Evolutionary conservation across 2,113 vertebrate genomes (phyloP), one percentile per base, ranked within the genome.

Genomic region (Micromys minutus): DNA sequence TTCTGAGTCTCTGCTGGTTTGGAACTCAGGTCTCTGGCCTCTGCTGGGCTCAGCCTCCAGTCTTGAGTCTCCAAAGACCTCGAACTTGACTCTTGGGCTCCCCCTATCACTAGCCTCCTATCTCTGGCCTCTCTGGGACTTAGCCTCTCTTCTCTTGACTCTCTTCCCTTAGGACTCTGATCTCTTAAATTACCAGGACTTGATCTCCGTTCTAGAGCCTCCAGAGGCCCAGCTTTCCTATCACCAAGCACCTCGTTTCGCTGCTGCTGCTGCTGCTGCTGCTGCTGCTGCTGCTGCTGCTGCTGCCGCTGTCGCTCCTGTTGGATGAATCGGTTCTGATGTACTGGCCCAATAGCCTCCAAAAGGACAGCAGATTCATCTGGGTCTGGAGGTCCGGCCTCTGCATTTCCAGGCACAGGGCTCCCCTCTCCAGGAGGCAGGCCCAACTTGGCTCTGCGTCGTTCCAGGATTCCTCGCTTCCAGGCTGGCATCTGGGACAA

Each of bases 401-500:
- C 72, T 74, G 97, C 63, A 12, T 95, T 91, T 55, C 89, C 95
- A 9, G 90, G 81, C 1, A 21, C 88, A 15, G 94, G 76, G 93
- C 97, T 97, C 15, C 97, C 94, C 65, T 97, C 96, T 97, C 98
- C 95, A 75, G 98, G 57, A 45, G 94, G 55, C 19, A 90, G 96
- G 22, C 99, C 98, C 75, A 98, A 98, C 96, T 99, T 99, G 0
- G 98, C 99, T 31, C 98, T 98, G 52, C 99, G 98, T 31, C 99
- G 96, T 91, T 99, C 99, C 94, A 99, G 98, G 87, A 99, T 98
- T 24, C 98, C 99, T 76, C 99, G 98, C 89, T 99, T 99, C 99
- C 99, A 99, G 52, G 99, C 99, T 0, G 99, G 99, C 98, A 99
- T 99, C 97, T 97, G 99, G 89, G 99, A 98, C 39, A 99, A 98